Base-by-base conservation (phyloP, 2,797 vertebrate genomes). In the Melanotaenia trifasciata region DNA sequence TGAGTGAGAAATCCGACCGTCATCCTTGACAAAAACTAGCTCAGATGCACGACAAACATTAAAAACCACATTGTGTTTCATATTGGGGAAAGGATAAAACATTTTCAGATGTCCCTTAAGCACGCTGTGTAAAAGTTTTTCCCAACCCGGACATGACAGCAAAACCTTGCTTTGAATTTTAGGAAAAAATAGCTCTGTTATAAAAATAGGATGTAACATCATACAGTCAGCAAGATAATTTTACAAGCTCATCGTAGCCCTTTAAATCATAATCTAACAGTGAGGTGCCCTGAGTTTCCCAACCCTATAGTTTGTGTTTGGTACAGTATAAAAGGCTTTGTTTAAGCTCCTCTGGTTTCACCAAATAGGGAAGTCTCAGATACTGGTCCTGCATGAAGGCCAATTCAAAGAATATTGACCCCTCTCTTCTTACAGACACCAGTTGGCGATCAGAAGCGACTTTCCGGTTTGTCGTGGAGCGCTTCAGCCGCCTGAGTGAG, bases 371-470 rank as follows among this genome's bases (percentile, higher is more conserved):
- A 45, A 45, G 18, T 45, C 18, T 45, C 18, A 5, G 16, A 2
- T 45, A 7, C 18, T 45, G 18, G 43, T 20, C 43, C 43, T 45
- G 43, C 16, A 45, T 45, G 18, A 20, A 20, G 43, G 43, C 18
- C 18, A 45, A 45, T 3, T 22, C 9, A 11, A 22, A 50, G n/a
- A 22, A 22, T 11, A 22, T 50, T 36, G 10, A 6, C 5, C 32
- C 14, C 1, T 45, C 14, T 11, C 64, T 63, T 56, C 74, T 38
- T 50, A 24, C 93, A 99, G 98, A 99, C 87, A 99, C 98, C 70
- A 99, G 98, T 72, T 99, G 98, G 98, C 94, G 98, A 75, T 99
- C 98, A 2, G 98, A 99, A 93, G 97, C 98, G 9, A 99, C 98
- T 0, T 99, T 99, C 94, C 97, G 97, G 89, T 99, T 98, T 69